phyloP scores from a whole-genome alignment of 2,797 vertebrate species.

The Arremon brunneinucha region DNA sequence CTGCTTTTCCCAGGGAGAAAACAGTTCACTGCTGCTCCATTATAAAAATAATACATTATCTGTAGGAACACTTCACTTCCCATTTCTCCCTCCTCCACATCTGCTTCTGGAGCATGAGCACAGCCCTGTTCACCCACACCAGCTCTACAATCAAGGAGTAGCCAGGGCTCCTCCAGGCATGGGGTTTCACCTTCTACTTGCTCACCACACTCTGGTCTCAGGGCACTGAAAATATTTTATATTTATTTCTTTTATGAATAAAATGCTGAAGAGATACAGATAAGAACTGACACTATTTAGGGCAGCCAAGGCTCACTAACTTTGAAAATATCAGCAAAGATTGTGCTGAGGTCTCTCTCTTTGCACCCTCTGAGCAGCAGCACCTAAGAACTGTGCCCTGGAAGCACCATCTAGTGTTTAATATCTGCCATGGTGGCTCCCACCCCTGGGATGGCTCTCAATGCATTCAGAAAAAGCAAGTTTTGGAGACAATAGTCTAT shows the following conservation, averaged over 20 bases:
- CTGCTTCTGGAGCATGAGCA: not conserved
- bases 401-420: conserved; percentile 29
- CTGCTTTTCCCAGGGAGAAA: not conserved
- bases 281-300: not conserved
- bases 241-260: not conserved
- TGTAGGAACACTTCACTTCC: not conserved
- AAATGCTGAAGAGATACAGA: not conserved
- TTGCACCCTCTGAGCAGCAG: not conserved
- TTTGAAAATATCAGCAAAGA: not conserved
- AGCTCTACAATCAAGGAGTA: not conserved
- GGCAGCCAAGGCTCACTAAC: not conserved
- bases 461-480: not conserved
- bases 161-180: not conserved
- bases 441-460: not conserved
- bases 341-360: not conserved
- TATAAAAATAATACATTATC: not conserved
- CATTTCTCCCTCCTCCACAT: not conserved
- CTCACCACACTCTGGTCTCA: not conserved
- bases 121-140: not conserved
- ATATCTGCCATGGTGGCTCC: not conserved
- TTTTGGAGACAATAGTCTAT: not conserved
- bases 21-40: not conserved
- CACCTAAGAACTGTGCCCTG: not conserved
- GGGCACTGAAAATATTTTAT: not conserved
- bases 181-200: not conserved